These are phyloP conservation scores for Drosophila anceps DNA, from an alignment of 2,888 invertebrate species.

Conservation along the genomic window DNA sequence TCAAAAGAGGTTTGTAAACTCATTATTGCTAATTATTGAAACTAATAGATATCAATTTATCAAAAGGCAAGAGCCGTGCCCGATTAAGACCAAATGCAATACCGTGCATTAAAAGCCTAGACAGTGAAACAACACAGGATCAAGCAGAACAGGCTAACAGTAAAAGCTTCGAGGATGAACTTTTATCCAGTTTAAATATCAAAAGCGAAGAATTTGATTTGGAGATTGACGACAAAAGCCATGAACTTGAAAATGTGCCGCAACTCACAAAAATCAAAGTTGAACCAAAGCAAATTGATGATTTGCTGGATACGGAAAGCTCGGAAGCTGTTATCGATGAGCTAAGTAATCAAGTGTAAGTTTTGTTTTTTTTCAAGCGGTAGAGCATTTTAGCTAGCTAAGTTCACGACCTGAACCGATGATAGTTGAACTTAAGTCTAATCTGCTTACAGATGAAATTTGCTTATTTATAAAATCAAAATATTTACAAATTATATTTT, in stretches of 20 bases:
- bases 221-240: no score
- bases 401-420: no score
- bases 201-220: background rate
- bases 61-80: conserved; percentile 8
- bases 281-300: no score
- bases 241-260: background rate
- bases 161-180: background rate
- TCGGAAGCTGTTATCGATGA: conserved; percentile 35
- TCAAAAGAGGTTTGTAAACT: conserved; percentile 18
- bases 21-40: background rate
- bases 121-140: no score
- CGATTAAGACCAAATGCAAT: conserved; percentile 16
- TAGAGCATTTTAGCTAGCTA: background rate
- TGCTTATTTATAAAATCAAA: no score
- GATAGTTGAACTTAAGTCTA: no score
- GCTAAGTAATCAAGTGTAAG: conserved; percentile 34
- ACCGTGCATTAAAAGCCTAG: conserved; percentile 3
- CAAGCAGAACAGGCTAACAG: background rate
- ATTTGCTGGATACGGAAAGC: conserved; percentile 29
- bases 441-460: no score
- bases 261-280: background rate
- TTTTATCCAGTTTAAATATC: background rate
- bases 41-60: background rate
- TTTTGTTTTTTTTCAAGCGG: background rate
- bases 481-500: background rate